Conservation (phyloP, 2,888 invertebrate genomes). For the Eustalomyia histrio region DNA sequence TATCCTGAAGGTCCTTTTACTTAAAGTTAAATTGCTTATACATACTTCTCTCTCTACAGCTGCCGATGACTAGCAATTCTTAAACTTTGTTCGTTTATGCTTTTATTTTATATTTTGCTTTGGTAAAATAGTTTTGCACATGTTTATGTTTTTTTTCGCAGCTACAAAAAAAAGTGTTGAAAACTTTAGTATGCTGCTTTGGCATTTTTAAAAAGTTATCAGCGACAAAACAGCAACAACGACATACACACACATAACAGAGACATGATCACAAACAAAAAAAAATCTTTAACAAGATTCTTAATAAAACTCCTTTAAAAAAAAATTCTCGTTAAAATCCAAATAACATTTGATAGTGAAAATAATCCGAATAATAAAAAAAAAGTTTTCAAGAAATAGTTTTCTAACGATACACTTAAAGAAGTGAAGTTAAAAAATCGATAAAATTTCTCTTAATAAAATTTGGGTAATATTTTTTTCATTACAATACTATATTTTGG, state of each 20-base stretch:
- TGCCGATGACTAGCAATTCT: constrained; percentile 62
- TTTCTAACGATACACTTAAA: neutral
- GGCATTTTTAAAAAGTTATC: constrained; percentile 59
- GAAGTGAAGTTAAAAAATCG: too few relatives aligned
- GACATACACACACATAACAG: too few relatives aligned
- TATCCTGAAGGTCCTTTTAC: too few relatives aligned
- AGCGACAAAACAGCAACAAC: constrained; percentile 32
- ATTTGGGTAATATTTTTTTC: too few relatives aligned
- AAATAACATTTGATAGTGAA: neutral
- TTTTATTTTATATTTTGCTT: constrained; percentile 49
- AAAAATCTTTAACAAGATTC: neutral
- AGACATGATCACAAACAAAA: neutral
- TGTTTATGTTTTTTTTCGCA: constrained; percentile 37
- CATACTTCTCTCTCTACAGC: constrained; percentile 57
- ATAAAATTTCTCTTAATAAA: too few relatives aligned
- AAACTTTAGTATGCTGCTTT: constrained; percentile 59
- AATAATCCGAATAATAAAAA: neutral
- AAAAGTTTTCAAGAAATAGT: neutral
- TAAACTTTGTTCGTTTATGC: constrained; percentile 49
- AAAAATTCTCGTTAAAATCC: neutral
- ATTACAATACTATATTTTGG: too few relatives aligned
- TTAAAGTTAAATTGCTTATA: constrained; percentile 60
- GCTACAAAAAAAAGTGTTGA: constrained; percentile 55
- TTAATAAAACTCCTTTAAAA: neutral
- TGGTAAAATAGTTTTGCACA: constrained; percentile 62